These are phyloP conservation scores for Patella ulyssiponensis DNA, from an alignment of 2,888 invertebrate genomes.

Conservation along the genomic window DNA sequence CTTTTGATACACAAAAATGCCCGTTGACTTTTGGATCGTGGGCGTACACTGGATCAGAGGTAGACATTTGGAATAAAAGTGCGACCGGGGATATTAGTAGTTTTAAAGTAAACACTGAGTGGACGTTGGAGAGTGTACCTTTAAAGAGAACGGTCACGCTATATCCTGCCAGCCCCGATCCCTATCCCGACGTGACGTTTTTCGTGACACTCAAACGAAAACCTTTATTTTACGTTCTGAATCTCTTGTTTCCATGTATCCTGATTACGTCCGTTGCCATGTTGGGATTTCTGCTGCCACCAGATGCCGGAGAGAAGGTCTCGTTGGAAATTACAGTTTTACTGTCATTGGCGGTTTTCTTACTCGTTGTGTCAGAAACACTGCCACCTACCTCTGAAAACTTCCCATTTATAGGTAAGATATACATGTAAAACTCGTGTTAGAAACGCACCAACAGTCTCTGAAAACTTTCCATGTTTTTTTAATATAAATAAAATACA, in stretches of 20 bases:
- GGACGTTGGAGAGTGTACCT: conserved; percentile 47
- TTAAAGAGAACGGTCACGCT: conserved; percentile 34
- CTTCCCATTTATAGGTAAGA: conserved; percentile 63
- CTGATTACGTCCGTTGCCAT: conserved; percentile 47
- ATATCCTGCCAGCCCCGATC: conserved; percentile 53
- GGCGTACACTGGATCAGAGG: conserved; percentile 53
- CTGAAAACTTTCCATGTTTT: too few relatives aligned
- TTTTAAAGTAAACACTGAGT: conserved; percentile 57
- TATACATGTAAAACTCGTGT: too few relatives aligned
- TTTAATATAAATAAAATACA: too few relatives aligned
- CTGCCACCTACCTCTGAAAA: conserved; percentile 66
- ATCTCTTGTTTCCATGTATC: conserved; percentile 60
- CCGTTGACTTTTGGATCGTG: conserved; percentile 57
- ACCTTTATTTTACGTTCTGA: conserved; percentile 58
- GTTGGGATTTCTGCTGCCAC: conserved; percentile 56
- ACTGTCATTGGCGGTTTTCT: conserved; percentile 66
- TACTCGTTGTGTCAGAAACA: conserved; percentile 64
- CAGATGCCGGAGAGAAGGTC: conserved; percentile 63
- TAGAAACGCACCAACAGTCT: too few relatives aligned
- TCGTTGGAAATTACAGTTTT: conserved; percentile 66
- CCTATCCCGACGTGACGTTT: conserved; percentile 60
- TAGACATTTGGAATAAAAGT: conserved; percentile 38
- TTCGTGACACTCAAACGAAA: conserved; percentile 44
- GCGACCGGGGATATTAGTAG: conserved; percentile 39
- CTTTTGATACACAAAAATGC: conserved; percentile 74